phyloP scores from a whole-genome alignment of 2,888 invertebrate species.

The Cephonodes hylas region DNA sequence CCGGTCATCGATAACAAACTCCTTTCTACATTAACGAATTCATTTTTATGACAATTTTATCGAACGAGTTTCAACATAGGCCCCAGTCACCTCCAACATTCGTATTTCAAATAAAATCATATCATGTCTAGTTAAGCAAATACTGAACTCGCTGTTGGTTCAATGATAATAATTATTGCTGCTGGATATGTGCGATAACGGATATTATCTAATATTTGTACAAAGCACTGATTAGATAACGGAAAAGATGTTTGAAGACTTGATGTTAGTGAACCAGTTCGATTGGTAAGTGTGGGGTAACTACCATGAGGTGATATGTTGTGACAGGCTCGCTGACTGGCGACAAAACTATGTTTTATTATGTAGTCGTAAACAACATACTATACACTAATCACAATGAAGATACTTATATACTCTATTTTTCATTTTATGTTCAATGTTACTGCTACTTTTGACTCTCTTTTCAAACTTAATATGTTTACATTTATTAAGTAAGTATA shows the following conservation, averaged over 20 bases:
- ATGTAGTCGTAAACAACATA: too few relatives aligned
- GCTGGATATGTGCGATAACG: constrained; percentile 68
- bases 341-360: not conserved
- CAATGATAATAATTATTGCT: constrained; percentile 76
- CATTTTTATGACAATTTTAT: not conserved
- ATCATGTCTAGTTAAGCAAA: constrained; percentile 69
- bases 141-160: constrained; percentile 59
- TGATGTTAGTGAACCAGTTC: constrained; percentile 44
- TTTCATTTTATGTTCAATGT: too few relatives aligned
- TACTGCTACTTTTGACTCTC: too few relatives aligned
- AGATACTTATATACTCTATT: too few relatives aligned
- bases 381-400: too few relatives aligned
- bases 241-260: constrained; percentile 50
- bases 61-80: constrained; percentile 12
- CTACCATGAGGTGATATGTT: constrained; percentile 12
- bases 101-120: constrained; percentile 19
- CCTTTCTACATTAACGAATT: not conserved
- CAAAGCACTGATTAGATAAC: constrained; percentile 68
- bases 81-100: constrained; percentile 13
- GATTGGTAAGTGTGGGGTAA: constrained; percentile 24
- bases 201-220: constrained; percentile 75
- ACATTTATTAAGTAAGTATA: too few relatives aligned
- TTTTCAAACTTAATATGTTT: too few relatives aligned
- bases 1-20: not conserved
- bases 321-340: not conserved